A percentile compares a stretch with the other conserved stretches of the same genome.
Evolutionary conservation across 2,113 vertebrate species (phyloP).

Genomic region (Galeopterus variegatus): DNA sequence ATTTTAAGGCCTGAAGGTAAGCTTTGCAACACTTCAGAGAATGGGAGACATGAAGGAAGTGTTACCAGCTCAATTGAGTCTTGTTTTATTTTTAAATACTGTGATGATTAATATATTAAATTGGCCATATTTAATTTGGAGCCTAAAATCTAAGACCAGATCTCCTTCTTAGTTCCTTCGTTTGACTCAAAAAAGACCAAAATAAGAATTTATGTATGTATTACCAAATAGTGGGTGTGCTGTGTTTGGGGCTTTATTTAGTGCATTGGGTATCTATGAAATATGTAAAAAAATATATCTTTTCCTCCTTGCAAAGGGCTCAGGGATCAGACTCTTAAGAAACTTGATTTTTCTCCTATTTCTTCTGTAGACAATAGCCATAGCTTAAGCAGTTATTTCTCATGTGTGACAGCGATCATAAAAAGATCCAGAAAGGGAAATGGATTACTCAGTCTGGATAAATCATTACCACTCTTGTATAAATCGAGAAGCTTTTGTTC

Average conservation of each 20-base stretch:
- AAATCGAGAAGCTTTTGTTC: not conserved
- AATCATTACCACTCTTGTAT: not conserved
- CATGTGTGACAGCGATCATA: not conserved
- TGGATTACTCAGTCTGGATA: not conserved
- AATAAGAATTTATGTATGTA: not conserved
- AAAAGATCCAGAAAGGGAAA: not conserved
- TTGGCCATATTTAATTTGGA: slow-evolving; percentile 51
- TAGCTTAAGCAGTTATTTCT: not conserved
- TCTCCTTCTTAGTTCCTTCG: not conserved
- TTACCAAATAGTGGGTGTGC: not conserved
- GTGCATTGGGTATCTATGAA: not conserved
- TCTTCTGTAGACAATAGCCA: not conserved
- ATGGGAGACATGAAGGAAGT: slow-evolving; percentile 59
- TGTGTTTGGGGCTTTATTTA: not conserved
- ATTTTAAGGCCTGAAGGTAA: slow-evolving; percentile 60
- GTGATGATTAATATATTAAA: slow-evolving; percentile 68
- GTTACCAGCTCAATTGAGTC: slow-evolving; percentile 42
- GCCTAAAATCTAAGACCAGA: slow-evolving; percentile 23
- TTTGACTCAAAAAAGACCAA: slow-evolving; percentile 35
- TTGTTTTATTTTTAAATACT: slow-evolving; percentile 71
- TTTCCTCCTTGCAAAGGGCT: not conserved
- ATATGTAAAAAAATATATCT: not conserved
- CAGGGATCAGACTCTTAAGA: not conserved
- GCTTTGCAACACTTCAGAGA: slow-evolving; percentile 42
- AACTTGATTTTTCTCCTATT: not conserved